phyloP scores from a whole-genome alignment of 2,113 vertebrate species.

The Megaleporinus macrocephalus region DNA sequence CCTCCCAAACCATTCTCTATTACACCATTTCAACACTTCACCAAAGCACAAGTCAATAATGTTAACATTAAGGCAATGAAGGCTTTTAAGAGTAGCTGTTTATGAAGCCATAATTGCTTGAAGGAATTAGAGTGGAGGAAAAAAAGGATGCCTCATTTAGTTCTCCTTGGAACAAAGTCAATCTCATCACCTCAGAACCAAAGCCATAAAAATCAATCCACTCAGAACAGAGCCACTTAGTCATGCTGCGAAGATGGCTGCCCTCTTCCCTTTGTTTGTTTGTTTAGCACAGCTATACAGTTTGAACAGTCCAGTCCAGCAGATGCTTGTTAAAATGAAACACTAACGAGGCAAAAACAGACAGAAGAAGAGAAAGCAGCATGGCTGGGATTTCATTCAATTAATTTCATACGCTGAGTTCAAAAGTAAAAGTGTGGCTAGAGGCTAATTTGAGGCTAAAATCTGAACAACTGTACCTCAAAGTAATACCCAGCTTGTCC shows the following conservation, averaged over 20 bases:
- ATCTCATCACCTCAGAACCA: constrained; percentile 28
- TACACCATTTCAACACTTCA: not conserved
- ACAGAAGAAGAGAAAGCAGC: not conserved
- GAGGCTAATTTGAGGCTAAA: not conserved
- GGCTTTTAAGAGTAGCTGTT: constrained; percentile 2
- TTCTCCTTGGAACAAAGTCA: constrained; percentile 41
- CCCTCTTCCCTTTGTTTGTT: constrained; percentile 12
- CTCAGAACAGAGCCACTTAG: not conserved
- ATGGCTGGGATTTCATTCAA: not conserved
- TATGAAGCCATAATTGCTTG: constrained; percentile 15
- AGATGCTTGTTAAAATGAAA: constrained; percentile 21
- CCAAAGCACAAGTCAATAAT: constrained; percentile 9
- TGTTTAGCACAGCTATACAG: not conserved
- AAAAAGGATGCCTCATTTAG: constrained; percentile 9
- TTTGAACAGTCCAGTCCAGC: not conserved
- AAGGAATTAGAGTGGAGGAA: constrained; percentile 8
- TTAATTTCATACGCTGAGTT: not conserved
- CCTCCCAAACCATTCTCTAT: too few species aligned
- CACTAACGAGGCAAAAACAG: not conserved
- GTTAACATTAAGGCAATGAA: constrained; percentile 22
- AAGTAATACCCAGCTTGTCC: not conserved
- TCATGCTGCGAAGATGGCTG: constrained; percentile 13
- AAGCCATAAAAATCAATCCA: constrained; percentile 42
- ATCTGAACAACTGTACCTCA: not conserved
- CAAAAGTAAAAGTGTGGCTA: not conserved